These are phyloP conservation scores for Apotomis turbidana DNA, from an alignment of 2,888 invertebrate species.

Conservation along the genomic window DNA sequence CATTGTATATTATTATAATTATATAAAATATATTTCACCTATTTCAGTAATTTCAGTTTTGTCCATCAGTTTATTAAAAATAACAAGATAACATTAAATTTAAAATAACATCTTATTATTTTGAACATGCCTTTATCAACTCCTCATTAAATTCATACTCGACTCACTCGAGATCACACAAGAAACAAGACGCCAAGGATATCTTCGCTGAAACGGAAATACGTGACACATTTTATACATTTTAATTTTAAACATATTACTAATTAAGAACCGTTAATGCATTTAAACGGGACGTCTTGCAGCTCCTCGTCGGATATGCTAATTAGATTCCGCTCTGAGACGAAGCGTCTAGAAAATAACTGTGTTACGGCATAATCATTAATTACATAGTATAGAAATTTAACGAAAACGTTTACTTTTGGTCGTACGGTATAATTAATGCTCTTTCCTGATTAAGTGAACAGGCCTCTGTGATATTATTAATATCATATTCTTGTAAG, in stretches of 20 bases:
- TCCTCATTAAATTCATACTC: slow-evolving; percentile 9
- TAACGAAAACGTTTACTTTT: neutral
- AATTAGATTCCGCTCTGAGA: slow-evolving; percentile 25
- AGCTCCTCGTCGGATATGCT: slow-evolving; percentile 20
- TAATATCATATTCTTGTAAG: too few species aligned
- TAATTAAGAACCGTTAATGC: slow-evolving; percentile 16
- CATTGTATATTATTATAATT: too few species aligned
- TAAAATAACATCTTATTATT: too few species aligned
- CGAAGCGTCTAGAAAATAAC: slow-evolving; percentile 23
- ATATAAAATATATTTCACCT: too few species aligned
- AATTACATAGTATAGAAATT: slow-evolving; percentile 13
- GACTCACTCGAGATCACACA: neutral
- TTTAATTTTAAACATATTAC: slow-evolving; percentile 20
- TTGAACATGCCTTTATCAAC: neutral
- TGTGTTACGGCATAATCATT: slow-evolving; percentile 17
- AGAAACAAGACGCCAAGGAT: slow-evolving; percentile 11
- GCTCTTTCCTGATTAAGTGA: neutral
- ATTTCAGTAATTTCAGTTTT: too few species aligned
- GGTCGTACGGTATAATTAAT: neutral
- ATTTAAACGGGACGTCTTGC: slow-evolving; percentile 16
- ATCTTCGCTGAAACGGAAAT: neutral
- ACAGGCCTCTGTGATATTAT: too few species aligned
- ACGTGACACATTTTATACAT: slow-evolving; percentile 6
- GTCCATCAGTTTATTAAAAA: too few species aligned
- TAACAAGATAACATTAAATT: too few species aligned